phyloP scores from a whole-genome alignment of 2,113 vertebrate genomes.

The Sander lucioperca region DNA sequence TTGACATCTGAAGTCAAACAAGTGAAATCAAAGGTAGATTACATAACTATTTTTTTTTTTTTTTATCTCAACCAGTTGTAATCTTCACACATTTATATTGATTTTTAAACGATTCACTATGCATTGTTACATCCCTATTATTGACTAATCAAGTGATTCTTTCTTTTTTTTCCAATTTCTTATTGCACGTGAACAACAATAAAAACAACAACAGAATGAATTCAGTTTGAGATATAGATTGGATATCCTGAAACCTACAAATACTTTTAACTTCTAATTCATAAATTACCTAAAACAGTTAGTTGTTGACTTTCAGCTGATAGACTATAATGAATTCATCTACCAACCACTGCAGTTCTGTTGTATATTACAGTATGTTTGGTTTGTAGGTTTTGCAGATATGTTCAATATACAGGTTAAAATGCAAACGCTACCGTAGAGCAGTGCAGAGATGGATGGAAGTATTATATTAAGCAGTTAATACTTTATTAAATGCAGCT shows the following conservation, averaged over 20 bases:
- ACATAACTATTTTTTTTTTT: too few relatives aligned
- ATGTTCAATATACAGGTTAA: not conserved
- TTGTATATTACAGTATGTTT: not conserved
- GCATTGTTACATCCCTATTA: too few relatives aligned
- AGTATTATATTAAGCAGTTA: not conserved
- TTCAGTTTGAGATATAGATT: not conserved
- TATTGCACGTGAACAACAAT: not conserved
- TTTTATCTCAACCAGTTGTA: too few relatives aligned
- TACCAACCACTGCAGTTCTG: not conserved
- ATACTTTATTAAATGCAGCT: not conserved
- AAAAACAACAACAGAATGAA: not conserved
- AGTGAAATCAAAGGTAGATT: too few relatives aligned
- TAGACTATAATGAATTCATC: not conserved
- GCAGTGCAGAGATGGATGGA: not conserved
- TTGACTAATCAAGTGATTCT: not conserved
- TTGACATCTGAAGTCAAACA: too few relatives aligned
- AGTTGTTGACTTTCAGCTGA: not conserved
- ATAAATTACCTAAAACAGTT: not conserved
- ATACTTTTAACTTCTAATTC: not conserved
- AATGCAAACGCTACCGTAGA: not conserved
- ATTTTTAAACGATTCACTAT: too few relatives aligned
- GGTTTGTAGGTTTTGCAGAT: not conserved
- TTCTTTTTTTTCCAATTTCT: not conserved
- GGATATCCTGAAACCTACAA: slow-evolving; percentile 2
- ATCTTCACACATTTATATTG: too few relatives aligned